Evolutionary conservation across 2,888 invertebrate species (phyloP).

Genomic region (Chymomyza fuscimana): DNA sequence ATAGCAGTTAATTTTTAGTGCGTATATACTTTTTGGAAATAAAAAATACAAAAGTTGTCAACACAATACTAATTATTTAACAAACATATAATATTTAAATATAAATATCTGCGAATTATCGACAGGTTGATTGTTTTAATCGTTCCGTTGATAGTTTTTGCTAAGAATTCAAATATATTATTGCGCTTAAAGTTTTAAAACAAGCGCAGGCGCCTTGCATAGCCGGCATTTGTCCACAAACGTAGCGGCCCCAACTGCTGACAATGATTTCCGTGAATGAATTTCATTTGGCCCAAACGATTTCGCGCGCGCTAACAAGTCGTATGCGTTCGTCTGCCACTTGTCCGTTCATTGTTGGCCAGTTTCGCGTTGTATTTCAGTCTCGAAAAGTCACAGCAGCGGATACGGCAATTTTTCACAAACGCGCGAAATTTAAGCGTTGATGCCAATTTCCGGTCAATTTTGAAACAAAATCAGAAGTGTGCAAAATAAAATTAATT

Average conservation of each 20-base stretch:
- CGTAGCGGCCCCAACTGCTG: not conserved
- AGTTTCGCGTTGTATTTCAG: not conserved
- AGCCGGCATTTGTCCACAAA: conserved; percentile 50
- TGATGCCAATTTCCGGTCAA: conserved; percentile 60
- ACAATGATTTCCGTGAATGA: not conserved
- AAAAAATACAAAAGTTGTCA: too few relatives aligned
- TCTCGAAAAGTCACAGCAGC: not conserved
- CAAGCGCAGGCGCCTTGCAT: conserved; percentile 45
- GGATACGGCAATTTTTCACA: conserved; percentile 37
- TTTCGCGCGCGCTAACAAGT: conserved; percentile 68
- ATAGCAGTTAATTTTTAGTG: too few relatives aligned
- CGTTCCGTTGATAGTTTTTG: not conserved
- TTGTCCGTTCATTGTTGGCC: not conserved
- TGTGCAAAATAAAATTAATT: conserved; percentile 18
- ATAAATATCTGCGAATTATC: too few relatives aligned
- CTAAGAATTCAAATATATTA: not conserved
- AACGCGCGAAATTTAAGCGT: conserved; percentile 50
- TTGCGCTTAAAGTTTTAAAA: not conserved
- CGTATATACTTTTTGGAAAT: too few relatives aligned
- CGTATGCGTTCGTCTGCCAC: conserved; percentile 55
- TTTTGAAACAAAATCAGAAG: conserved; percentile 25
- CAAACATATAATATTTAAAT: too few relatives aligned
- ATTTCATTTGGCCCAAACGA: conserved; percentile 28
- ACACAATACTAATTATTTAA: too few relatives aligned
- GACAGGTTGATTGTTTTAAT: not conserved